Base-by-base conservation (phyloP, 2,113 vertebrate species). In the Leptocoma aspasia region DNA sequence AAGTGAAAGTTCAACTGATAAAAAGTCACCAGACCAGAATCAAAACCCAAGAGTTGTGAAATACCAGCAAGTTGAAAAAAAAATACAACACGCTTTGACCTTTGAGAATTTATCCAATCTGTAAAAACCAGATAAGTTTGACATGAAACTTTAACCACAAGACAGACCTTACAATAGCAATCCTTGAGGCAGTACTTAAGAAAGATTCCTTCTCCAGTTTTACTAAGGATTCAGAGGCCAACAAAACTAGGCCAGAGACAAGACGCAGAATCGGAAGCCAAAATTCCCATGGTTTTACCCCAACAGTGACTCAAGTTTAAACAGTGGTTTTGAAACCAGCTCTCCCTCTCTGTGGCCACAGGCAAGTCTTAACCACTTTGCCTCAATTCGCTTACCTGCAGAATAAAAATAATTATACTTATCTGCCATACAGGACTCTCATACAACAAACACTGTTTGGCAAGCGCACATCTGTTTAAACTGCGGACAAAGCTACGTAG, bases 1-100 rank as follows among this genome's bases (percentile, higher is more conserved):
- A 90, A 91, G 88, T 44, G 77, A 94, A 95, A 92, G 90, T 94
- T 97, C 92, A 95, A 90, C 69, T 80, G 92, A 94, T 95, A 97
- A 89, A 95, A 77, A 93, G 72, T 72, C 86, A 80, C 49, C 35
- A 92, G 73, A 82, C 39, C 50, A 69, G 80, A 92, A 83, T 79
- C 47, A 92, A 95, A 95, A 70, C 33, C 31, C n/a, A 53, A 9
- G 28, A 93, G 64, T 90, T 93, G 82, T 81, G 81, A 87, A 93
- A 92, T 83, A 57, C 70, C 65, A 71, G 20, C 13, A 73, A 91
- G 79, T 57, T 26, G 52, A 53, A 82, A 69, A 68, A 71, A 75
- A 82, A 26, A 90, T 24, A 57, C 41, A 65, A 33, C 8, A n/a
- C 0, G 12, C 52, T 80, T 47, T 75, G 69, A 87, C 73, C 89